A percentile compares a stretch with the other conserved stretches of the same genome.
Evolutionary conservation across 2,797 vertebrate species (phyloP).

Genomic region (Melanogrammus aeglefinus): DNA sequence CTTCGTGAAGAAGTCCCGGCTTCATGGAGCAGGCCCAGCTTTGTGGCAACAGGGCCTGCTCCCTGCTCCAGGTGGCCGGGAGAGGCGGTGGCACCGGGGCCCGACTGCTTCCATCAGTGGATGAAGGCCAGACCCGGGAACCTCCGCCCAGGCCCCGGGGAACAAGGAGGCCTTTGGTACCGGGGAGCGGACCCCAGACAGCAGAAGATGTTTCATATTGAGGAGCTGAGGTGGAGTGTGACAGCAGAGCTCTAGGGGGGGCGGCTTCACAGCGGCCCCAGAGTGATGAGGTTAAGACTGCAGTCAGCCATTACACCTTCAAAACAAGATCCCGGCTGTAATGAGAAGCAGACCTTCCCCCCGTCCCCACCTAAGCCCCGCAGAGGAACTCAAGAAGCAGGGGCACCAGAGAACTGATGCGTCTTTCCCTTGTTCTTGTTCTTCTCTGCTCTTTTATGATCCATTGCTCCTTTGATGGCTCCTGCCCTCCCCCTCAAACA

Average conservation of each 20-base stretch:
- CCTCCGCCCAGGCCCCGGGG: conserved; percentile 47
- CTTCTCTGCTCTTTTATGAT: not conserved
- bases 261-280: conserved; percentile 37
- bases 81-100: conserved; percentile 36
- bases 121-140: conserved; percentile 31
- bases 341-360: conserved; percentile 60
- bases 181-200: conserved; percentile 34
- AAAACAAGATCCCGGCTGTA: conserved; percentile 47
- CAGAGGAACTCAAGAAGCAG: conserved; percentile 31
- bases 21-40: too few species aligned
- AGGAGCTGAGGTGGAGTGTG: conserved; percentile 37
- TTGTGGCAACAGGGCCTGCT: conserved; percentile 29
- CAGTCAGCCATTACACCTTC: conserved; percentile 58
- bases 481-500: not conserved
- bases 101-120: conserved; percentile 53
- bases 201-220: conserved; percentile 65
- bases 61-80: conserved; percentile 49
- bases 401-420: conserved; percentile 29
- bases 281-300: conserved; percentile 60
- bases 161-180: conserved; percentile 53
- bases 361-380: conserved; percentile 4
- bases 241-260: conserved; percentile 38
- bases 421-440: not conserved
- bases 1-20: too few species aligned
- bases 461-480: not conserved